Evolutionary conservation across 2,113 vertebrate species (phyloP).

Genomic region (Phaetusa simplex): DNA sequence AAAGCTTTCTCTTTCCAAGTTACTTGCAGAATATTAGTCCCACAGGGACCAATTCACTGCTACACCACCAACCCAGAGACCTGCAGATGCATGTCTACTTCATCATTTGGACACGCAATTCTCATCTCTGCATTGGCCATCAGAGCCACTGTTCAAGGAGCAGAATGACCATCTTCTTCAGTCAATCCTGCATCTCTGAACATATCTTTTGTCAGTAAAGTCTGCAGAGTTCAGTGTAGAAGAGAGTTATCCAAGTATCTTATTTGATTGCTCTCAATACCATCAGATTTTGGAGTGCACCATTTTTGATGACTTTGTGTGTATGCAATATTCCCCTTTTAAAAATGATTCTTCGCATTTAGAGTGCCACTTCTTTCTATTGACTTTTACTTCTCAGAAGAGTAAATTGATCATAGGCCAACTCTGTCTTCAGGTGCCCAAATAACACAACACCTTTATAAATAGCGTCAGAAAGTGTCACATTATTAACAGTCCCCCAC

Average conservation of each 20-base stretch:
- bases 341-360: neutral
- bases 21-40: constrained; percentile 25
- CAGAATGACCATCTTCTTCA: neutral
- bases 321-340: neutral
- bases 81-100: neutral
- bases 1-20: neutral
- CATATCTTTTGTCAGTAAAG: neutral
- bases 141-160: neutral
- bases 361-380: neutral
- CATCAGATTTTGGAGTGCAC: neutral
- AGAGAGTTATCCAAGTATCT: neutral
- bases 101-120: neutral
- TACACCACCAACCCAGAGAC: neutral
- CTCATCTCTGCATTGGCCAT: neutral
- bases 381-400: neutral
- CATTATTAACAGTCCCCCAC: neutral
- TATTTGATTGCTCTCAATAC: neutral
- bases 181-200: neutral
- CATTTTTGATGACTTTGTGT: neutral
- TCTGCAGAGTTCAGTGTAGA: neutral
- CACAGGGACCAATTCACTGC: constrained; percentile 45
- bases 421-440: neutral
- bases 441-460: neutral
- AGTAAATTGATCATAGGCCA: neutral
- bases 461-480: neutral